Evolutionary conservation across 2,797 vertebrate genomes (phyloP).

Genomic region (Gymnothorax reevesii): DNA sequence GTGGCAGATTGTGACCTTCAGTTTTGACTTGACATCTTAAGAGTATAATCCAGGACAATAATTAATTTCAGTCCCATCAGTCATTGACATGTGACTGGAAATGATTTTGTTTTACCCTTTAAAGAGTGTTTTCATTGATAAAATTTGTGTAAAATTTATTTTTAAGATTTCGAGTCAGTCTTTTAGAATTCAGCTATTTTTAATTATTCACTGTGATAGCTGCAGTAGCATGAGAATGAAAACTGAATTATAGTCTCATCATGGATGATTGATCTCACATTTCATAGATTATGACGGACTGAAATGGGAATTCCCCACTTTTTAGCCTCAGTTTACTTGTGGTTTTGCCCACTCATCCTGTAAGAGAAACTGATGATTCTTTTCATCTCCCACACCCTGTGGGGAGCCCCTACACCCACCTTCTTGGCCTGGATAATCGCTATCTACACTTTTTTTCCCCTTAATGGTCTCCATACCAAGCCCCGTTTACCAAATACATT

Average conservation of each 20-base stretch:
- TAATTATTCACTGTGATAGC: background rate
- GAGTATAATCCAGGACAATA: background rate
- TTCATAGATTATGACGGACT: background rate
- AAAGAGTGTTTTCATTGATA: too few species aligned
- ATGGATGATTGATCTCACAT: background rate
- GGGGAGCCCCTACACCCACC: slow-evolving; percentile 13
- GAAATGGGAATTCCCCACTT: background rate
- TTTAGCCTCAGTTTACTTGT: background rate
- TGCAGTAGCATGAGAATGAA: background rate
- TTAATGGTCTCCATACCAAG: background rate
- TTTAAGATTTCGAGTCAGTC: background rate
- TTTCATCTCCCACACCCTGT: slow-evolving; percentile 14
- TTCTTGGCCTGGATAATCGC: background rate
- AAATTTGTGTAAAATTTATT: background rate
- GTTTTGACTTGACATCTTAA: background rate
- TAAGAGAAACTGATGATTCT: background rate
- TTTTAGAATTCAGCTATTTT: background rate
- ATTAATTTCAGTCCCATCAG: background rate
- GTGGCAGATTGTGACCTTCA: background rate
- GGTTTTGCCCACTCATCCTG: background rate
- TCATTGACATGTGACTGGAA: background rate
- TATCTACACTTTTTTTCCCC: slow-evolving; percentile 17
- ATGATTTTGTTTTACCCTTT: background rate
- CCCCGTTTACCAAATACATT: background rate
- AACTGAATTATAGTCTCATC: too few species aligned